These are phyloP conservation scores for Stichopus chloronotus DNA, from an alignment of 35 echinoderm and acorn worm species.

Conservation along the genomic window DNA sequence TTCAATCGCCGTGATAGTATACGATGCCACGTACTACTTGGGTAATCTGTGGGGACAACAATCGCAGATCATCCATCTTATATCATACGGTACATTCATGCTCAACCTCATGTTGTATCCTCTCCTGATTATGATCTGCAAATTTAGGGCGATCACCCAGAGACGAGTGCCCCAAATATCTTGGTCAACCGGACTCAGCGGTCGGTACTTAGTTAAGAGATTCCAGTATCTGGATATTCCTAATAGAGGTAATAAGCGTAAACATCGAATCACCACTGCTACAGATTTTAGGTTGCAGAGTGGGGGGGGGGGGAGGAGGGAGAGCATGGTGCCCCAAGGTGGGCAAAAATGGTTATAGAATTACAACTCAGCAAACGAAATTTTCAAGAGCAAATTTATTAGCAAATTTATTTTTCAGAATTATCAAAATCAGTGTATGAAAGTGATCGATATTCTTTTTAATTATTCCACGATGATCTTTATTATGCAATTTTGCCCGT, in stretches of 20 bases:
- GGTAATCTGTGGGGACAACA: constrained; percentile 61
- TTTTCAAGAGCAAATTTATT: too few species aligned
- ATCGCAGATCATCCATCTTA: constrained; percentile 61
- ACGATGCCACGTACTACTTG: constrained; percentile 58
- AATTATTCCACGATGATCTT: too few species aligned
- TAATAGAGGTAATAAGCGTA: constrained; percentile 16
- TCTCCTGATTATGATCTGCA: constrained; percentile 25
- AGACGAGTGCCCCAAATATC: constrained; percentile 1
- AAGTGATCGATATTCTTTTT: too few species aligned
- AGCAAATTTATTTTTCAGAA: too few species aligned
- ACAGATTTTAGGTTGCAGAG: too few species aligned
- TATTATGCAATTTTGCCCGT: too few species aligned
- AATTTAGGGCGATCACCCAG: constrained; percentile 26
- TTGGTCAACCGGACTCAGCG: constrained; percentile 57
- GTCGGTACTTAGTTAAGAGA: constrained; percentile 66
- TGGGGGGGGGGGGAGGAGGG: too few species aligned
- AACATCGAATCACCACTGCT: too few species aligned
- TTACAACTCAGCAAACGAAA: too few species aligned
- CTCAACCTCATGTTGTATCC: constrained; percentile 20
- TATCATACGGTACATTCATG: constrained; percentile 73
- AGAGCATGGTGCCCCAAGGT: too few species aligned
- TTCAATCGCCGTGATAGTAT: constrained; percentile 50
- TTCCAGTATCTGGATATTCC: constrained; percentile 70
- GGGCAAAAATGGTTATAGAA: too few species aligned
- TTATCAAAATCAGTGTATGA: too few species aligned